A percentile compares a stretch with the other conserved stretches of the same genome.
phyloP scores from a whole-genome alignment of 2,888 invertebrate genomes.

The Cephus sareptanus region DNA sequence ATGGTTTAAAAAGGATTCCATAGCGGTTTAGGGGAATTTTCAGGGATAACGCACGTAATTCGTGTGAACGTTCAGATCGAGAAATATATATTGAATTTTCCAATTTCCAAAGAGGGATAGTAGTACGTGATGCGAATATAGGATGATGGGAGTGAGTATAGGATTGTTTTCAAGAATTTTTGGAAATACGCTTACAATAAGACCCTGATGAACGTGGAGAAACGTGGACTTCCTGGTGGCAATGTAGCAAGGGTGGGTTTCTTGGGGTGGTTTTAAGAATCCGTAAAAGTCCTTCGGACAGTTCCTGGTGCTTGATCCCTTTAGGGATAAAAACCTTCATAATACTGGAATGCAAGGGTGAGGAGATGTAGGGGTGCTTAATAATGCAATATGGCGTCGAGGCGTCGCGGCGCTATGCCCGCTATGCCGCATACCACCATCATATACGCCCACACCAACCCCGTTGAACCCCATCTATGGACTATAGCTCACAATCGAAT shows the following conservation, averaged over 20 bases:
- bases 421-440: constrained; percentile 62
- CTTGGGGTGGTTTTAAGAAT: background rate
- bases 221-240: background rate
- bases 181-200: background rate
- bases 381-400: constrained; percentile 64
- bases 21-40: background rate
- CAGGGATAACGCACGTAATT: background rate
- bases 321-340: constrained; percentile 61
- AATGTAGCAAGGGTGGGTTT: background rate
- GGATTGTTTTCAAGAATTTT: background rate
- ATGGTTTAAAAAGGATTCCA: background rate
- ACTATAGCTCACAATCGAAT: constrained; percentile 54
- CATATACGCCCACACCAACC: constrained; percentile 33
- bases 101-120: background rate
- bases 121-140: background rate
- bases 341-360: constrained; percentile 60
- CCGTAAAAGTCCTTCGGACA: constrained; percentile 5
- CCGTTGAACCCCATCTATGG: constrained; percentile 18
- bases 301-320: constrained; percentile 23
- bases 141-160: background rate
- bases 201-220: background rate
- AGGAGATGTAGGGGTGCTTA: constrained; percentile 50
- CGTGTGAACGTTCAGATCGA: background rate
- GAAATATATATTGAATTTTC: background rate
- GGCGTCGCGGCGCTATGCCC: constrained; percentile 62